Conservation (phyloP, 1,140 invertebrate genomes). For the Muscidifurax raptorellus region DNA sequence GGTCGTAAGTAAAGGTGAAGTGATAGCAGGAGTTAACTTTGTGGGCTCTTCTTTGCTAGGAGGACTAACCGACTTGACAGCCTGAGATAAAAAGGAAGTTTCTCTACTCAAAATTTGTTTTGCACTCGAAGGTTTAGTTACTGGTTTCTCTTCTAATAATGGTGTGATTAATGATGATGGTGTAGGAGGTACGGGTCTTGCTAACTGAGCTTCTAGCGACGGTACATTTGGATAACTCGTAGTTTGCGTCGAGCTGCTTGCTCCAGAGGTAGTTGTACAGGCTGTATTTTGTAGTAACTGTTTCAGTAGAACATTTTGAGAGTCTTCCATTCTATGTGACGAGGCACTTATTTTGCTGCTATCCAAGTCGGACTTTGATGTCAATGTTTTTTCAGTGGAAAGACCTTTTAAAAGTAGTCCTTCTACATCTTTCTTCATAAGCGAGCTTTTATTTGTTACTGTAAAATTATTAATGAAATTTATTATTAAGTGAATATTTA, state of each 20-base stretch:
- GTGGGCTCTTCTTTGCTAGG: conserved; percentile 75
- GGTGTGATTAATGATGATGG: conserved; percentile 73
- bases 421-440: conserved; percentile 66
- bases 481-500: too few relatives aligned
- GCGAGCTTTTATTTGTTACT: conserved; percentile 42
- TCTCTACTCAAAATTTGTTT: conserved; percentile 75
- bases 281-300: conserved; percentile 92
- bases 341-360: conserved; percentile 55
- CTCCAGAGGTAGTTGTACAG: conserved; percentile 76
- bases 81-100: conserved; percentile 77
- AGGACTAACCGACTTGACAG: conserved; percentile 65
- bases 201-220: conserved; percentile 84
- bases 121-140: conserved; percentile 56
- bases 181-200: conserved; percentile 82
- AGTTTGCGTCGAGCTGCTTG: conserved; percentile 74
- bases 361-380: conserved; percentile 60
- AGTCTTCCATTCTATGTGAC: conserved; percentile 80
- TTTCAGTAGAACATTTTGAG: conserved; percentile 92
- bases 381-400: conserved; percentile 59
- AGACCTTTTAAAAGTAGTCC: conserved; percentile 55
- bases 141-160: conserved; percentile 66
- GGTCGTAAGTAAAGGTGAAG: conserved; percentile 53
- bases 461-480: conserved; percentile 26
- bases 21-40: conserved; percentile 73
- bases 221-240: conserved; percentile 82